Conservation (phyloP, 2,888 invertebrate genomes). For the Gymnosoma rotundatum region DNA sequence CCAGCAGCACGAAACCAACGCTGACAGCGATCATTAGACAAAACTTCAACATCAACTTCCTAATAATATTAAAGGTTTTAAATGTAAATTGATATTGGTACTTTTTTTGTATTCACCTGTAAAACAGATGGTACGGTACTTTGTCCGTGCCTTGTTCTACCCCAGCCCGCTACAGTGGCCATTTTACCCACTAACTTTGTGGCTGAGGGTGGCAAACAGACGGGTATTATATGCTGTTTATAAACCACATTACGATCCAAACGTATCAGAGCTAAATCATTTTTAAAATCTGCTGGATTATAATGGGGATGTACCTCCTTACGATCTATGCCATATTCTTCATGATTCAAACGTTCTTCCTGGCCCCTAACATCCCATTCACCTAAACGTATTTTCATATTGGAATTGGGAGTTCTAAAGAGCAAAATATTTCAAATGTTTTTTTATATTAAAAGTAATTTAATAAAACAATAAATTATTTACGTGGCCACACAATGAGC, state of each 20-base stretch:
- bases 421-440: conserved; percentile 9
- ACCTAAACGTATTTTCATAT: conserved; percentile 93
- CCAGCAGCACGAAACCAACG: conserved; percentile 96
- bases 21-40: conserved; percentile 95
- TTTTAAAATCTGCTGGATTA: conserved; percentile 94
- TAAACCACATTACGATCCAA: conserved; percentile 91
- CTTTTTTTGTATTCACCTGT: conserved; percentile 82
- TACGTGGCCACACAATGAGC: conserved; percentile 96
- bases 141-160: conserved; percentile 93
- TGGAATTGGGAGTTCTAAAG: conserved; percentile 91
- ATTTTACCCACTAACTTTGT: conserved; percentile 92
- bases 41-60: conserved; percentile 93
- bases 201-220: conserved; percentile 91
- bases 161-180: conserved; percentile 97
- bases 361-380: conserved; percentile 96
- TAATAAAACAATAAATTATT: conserved; percentile 81
- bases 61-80: conserved; percentile 74
- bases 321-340: conserved; percentile 93
- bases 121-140: conserved; percentile 93
- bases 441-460: conserved; percentile 4
- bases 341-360: conserved; percentile 91
- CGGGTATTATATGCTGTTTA: conserved; percentile 96
- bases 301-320: conserved; percentile 96
- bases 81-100: not conserved
- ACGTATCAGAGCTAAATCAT: conserved; percentile 93